Conservation (phyloP, 92 coral and sea anemone species). For the Phymanthus crucifer region DNA sequence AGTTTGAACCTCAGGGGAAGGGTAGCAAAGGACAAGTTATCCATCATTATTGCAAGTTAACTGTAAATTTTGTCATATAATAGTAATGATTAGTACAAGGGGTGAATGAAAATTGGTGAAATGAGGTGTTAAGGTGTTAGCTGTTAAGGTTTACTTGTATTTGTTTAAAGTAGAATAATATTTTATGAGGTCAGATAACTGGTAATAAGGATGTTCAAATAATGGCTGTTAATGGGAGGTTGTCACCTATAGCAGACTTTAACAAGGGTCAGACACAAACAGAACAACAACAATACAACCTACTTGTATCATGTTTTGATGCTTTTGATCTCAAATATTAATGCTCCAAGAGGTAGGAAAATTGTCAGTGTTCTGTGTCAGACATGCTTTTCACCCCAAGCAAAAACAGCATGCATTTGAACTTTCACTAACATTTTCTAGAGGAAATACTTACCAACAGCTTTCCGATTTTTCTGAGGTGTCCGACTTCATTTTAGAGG, state of each 20-base stretch:
- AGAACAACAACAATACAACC: neutral
- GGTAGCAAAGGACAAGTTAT: neutral
- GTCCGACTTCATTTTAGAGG: constrained; percentile 35
- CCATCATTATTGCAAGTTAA: neutral
- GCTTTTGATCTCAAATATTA: neutral
- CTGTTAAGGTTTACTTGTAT: neutral
- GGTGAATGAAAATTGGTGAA: neutral
- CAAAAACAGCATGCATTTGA: constrained; percentile 13
- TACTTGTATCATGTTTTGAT: neutral
- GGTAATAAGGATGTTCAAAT: neutral
- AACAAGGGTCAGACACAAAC: neutral
- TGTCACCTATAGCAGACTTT: neutral
- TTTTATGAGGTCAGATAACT: neutral
- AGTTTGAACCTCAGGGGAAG: neutral
- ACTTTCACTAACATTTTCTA: neutral
- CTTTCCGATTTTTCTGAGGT: constrained; percentile 48
- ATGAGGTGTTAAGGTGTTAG: neutral
- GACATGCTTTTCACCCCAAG: constrained; percentile 1
- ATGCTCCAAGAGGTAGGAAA: neutral
- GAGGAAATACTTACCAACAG: constrained; percentile 35
- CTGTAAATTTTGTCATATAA: neutral
- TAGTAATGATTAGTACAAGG: neutral
- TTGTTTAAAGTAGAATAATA: neutral
- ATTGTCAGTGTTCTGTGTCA: neutral
- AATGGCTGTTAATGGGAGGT: neutral